A percentile compares a stretch with the other conserved stretches of the same genome.
phyloP scores from a whole-genome alignment of 2,888 invertebrate species.

The Caenorhabditis panamensis region DNA sequence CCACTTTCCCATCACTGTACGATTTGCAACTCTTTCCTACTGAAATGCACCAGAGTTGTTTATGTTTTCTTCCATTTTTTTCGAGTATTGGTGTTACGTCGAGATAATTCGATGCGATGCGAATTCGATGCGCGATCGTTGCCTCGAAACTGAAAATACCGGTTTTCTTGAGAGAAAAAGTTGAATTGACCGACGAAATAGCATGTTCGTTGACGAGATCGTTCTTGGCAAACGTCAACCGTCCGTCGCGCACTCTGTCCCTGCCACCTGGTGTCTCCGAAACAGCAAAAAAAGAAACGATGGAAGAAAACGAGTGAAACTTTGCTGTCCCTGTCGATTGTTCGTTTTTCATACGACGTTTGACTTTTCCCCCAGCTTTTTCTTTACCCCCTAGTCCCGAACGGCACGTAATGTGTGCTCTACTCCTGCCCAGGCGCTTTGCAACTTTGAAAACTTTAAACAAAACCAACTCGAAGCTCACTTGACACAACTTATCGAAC shows the following conservation, averaged over 20 bases:
- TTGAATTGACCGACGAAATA: conserved; percentile 41
- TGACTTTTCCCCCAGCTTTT: background rate
- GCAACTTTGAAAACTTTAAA: conserved; percentile 2
- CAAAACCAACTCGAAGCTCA: background rate
- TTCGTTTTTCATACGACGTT: background rate
- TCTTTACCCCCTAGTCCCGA: background rate
- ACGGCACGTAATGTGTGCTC: conserved; percentile 5
- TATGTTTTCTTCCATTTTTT: background rate
- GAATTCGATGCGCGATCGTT: conserved; percentile 21
- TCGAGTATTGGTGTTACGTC: background rate
- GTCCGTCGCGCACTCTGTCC: conserved; percentile 57
- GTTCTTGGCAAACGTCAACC: conserved; percentile 57
- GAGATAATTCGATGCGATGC: conserved; percentile 9
- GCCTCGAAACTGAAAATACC: conserved; percentile 29
- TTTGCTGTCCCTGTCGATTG: background rate
- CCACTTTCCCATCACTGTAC: conserved; percentile 1
- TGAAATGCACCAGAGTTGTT: background rate
- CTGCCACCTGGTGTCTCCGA: conserved; percentile 45
- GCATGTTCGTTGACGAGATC: conserved; percentile 31
- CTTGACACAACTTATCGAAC: background rate
- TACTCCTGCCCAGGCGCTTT: background rate
- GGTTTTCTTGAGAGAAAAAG: conserved; percentile 33
- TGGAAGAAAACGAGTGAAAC: background rate
- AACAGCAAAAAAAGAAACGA: conserved; percentile 2
- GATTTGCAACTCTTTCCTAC: background rate